These are phyloP conservation scores for Cataglyphis livida DNA, from an alignment of 2,888 invertebrate genomes.

Conservation along the genomic window DNA sequence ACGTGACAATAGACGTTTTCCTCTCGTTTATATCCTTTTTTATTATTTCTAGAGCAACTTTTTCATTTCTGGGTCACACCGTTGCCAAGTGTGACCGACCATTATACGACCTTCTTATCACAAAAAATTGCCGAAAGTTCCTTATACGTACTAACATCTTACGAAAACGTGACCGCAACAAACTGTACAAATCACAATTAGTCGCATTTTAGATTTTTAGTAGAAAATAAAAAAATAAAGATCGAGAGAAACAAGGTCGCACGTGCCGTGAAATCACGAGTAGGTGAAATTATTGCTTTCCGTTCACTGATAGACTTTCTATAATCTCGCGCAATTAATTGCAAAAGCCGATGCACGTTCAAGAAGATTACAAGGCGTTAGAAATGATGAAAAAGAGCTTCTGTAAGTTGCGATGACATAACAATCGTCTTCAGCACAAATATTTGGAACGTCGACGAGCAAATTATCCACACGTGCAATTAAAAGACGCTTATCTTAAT, in stretches of 20 bases:
- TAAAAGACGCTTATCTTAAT: slow-evolving; percentile 59
- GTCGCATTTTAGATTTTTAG: slow-evolving; percentile 46
- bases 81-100: slow-evolving; percentile 11
- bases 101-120: not conserved
- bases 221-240: slow-evolving; percentile 16
- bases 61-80: slow-evolving; percentile 26
- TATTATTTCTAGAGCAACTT: slow-evolving; percentile 14
- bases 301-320: not conserved
- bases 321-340: slow-evolving; percentile 5
- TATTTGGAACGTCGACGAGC: not conserved
- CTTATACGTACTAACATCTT: slow-evolving; percentile 39
- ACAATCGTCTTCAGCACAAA: not conserved
- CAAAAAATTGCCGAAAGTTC: slow-evolving; percentile 23
- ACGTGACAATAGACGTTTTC: slow-evolving; percentile 50
- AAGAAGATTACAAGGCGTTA: slow-evolving; percentile 1
- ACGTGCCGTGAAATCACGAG: slow-evolving; percentile 28
- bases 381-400: not conserved
- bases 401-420: not conserved
- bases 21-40: not conserved
- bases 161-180: slow-evolving; percentile 63
- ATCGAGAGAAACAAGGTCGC: not conserved
- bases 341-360: not conserved
- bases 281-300: slow-evolving; percentile 15
- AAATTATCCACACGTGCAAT: slow-evolving; percentile 17
- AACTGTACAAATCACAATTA: slow-evolving; percentile 60